These are phyloP conservation scores for Lathronympha strigana DNA, from an alignment of 2,888 invertebrate genomes.

Conservation along the genomic window DNA sequence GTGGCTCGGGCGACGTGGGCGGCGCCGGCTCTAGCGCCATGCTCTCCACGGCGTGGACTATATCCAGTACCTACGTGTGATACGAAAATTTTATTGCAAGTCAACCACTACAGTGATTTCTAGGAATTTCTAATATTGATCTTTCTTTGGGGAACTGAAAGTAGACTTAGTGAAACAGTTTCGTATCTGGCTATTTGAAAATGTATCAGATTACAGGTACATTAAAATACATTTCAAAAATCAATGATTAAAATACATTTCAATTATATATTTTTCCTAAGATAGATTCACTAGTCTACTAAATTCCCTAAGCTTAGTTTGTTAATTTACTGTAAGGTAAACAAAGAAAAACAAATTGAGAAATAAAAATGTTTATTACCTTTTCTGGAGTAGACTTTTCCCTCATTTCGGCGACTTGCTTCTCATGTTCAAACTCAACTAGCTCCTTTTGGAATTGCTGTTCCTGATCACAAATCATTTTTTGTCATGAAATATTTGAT, in stretches of 20 bases:
- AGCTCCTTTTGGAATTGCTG: slow-evolving; percentile 89
- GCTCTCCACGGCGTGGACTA: slow-evolving; percentile 94
- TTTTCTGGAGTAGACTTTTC: slow-evolving; percentile 94
- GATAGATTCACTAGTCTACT: no score
- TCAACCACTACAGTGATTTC: not conserved
- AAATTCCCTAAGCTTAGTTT: no score
- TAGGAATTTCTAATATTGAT: not conserved
- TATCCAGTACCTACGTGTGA: slow-evolving; percentile 89
- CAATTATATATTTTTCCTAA: no score
- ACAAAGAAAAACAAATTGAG: not conserved
- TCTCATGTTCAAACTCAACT: slow-evolving; percentile 90
- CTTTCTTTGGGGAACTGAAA: not conserved
- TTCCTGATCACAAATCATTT: slow-evolving; percentile 72
- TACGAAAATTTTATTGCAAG: not conserved
- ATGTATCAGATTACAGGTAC: no score
- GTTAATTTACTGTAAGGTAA: no score
- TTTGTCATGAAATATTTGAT: not conserved
- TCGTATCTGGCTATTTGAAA: not conserved
- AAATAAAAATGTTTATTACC: slow-evolving; percentile 66
- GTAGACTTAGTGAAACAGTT: not conserved
- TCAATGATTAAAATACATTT: no score
- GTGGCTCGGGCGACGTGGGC: slow-evolving; percentile 90
- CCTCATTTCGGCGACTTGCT: slow-evolving; percentile 86
- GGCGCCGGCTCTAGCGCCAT: slow-evolving; percentile 87
- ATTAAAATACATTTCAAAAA: no score